A percentile compares a stretch with the other conserved stretches of the same genome.
Evolutionary conservation across 2,888 invertebrate species (phyloP).

Genomic region (Lysandra coridon): DNA sequence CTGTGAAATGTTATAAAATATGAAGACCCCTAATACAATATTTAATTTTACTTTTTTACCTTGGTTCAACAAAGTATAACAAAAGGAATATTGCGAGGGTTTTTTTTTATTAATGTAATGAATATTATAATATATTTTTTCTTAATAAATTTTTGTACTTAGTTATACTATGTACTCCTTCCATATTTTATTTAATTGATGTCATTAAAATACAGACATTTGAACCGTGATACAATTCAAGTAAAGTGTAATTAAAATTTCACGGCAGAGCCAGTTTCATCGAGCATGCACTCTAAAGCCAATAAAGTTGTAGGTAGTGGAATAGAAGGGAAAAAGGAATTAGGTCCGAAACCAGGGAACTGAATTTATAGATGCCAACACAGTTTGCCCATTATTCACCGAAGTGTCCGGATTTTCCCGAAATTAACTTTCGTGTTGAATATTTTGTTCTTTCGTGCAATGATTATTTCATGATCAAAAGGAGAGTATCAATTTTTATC

Average conservation of each 20-base stretch:
- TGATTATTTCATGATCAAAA: conserved; percentile 29
- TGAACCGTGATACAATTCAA: not conserved
- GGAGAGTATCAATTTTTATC: conserved; percentile 11
- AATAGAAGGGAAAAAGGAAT: conserved; percentile 44
- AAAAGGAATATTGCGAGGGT: not conserved
- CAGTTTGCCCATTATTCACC: conserved; percentile 39
- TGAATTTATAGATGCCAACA: conserved; percentile 44
- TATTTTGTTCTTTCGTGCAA: conserved; percentile 25
- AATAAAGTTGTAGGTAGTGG: conserved; percentile 40
- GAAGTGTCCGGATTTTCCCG: conserved; percentile 32
- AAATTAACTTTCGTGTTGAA: conserved; percentile 34
- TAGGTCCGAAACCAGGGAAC: conserved; percentile 44
- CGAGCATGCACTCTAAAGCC: conserved; percentile 34
- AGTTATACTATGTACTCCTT: no score
- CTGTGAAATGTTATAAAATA: not conserved
- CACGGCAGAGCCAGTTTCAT: not conserved
- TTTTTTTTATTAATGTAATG: no score
- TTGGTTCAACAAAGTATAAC: not conserved
- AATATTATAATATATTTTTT: not conserved
- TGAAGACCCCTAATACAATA: not conserved
- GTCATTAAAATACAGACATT: no score
- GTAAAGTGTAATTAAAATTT: conserved; percentile 9
- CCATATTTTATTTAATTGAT: no score
- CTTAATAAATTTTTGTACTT: not conserved
- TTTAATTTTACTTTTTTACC: no score